Evolutionary conservation across 2,113 vertebrate species (phyloP), one percentile per base, ranked within the genome.

Genomic region (Hyperoodon ampullatus): DNA sequence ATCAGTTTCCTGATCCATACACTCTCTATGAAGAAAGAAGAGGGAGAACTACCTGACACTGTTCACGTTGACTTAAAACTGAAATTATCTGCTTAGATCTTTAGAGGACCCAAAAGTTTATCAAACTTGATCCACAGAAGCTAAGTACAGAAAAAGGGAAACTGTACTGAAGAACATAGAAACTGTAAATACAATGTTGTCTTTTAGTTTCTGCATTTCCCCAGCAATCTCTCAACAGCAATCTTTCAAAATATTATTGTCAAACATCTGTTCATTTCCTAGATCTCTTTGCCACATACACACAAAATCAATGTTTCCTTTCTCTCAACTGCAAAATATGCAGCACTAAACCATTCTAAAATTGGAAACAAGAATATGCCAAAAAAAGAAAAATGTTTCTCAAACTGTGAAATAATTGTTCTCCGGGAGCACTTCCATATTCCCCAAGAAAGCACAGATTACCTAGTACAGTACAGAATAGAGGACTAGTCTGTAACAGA

Each of bases 261-360:
- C 53, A 88, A 88, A 50, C 6, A 7, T 24, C 60, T 77, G 35
- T 55, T 55, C 15, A 85, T 63, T 78, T 78, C 71, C n/a, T 55
- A 61, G 39, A 91, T 23, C 15, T 94, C 60, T 70, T 26, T 82
- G 26, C 18, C 80, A 42, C 5, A 74, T 30, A 91, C 33, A 66
- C 30, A 60, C 13, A 93, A 89, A 86, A 87, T 18, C 35, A 90
- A 63, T 86, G 58, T 42, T 96, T 90, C 63, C 30, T 92, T 86
- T 83, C 28, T 93, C 35, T 39, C 30, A 90, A 80, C 1, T 72
- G 33, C 26, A 47, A 94, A 87, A 87, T 28, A 86, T 5, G 33
- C 4, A 87, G 24, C 65, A 86, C 11, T 60, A 87, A 74, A 58
- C 19, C 39, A 74, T 26, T 93, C 39, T 89, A 77, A 91, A 81